Conservation (phyloP, 2,888 invertebrate species). For the Polydesmus complanatus region DNA sequence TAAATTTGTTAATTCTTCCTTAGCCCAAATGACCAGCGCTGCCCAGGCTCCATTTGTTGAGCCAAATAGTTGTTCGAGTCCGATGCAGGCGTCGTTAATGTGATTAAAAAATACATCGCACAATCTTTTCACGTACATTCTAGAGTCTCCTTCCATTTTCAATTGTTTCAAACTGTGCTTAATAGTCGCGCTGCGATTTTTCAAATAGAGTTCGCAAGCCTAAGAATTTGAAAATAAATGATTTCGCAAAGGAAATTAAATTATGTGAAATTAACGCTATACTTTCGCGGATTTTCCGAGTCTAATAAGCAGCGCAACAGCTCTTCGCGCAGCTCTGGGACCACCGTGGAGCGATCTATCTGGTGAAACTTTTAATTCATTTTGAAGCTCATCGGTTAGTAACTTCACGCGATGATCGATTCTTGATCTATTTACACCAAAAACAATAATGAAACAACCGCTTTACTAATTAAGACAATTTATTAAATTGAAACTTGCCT, state of each 20-base stretch:
- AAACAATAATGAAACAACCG: background rate
- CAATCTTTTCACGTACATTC: constrained; percentile 62
- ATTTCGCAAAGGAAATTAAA: background rate
- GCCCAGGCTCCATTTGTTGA: constrained; percentile 30
- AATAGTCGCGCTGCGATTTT: constrained; percentile 64
- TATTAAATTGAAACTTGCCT: constrained; percentile 27
- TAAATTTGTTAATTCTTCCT: constrained; percentile 36
- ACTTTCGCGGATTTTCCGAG: constrained; percentile 48
- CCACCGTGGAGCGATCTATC: constrained; percentile 77
- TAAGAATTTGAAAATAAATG: constrained; percentile 30
- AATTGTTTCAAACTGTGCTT: constrained; percentile 67
- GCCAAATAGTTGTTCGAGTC: constrained; percentile 68
- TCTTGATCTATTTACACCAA: constrained; percentile 32
- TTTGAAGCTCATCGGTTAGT: constrained; percentile 72
- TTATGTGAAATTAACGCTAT: background rate
- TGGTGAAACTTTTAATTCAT: constrained; percentile 61
- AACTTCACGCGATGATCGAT: constrained; percentile 56
- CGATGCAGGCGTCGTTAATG: constrained; percentile 56
- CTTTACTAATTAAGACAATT: background rate
- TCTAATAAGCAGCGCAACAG: constrained; percentile 68
- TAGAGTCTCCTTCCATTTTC: constrained; percentile 50
- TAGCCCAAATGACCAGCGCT: constrained; percentile 84
- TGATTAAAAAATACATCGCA: constrained; percentile 72
- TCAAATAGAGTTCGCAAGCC: constrained; percentile 68
- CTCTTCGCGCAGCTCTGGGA: constrained; percentile 68